A percentile compares a stretch with the other conserved stretches of the same genome.
Conservation (phyloP, 2,888 invertebrate species). For the Agelastica alni region DNA sequence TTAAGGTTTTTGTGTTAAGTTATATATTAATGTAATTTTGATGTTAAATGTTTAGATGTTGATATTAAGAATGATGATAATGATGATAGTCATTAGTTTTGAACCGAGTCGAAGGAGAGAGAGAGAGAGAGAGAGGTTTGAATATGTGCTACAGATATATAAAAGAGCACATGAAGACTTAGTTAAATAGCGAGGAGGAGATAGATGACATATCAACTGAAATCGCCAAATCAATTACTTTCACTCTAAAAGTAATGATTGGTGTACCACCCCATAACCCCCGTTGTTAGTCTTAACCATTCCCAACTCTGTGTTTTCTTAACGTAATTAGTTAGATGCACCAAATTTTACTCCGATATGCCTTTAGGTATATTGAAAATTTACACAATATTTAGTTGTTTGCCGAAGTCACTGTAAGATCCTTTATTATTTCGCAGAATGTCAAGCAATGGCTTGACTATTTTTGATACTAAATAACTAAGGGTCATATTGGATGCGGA, state of each 20-base stretch:
- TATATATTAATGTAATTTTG: constrained; percentile 11
- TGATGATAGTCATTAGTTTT: no score
- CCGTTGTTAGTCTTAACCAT: constrained; percentile 39
- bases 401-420: constrained; percentile 18
- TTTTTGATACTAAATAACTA: constrained; percentile 36
- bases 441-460: constrained; percentile 28
- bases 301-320: constrained; percentile 26
- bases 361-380: constrained; percentile 31
- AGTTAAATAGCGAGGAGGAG: constrained; percentile 32
- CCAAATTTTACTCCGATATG: constrained; percentile 20
- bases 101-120: background rate
- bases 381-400: constrained; percentile 25
- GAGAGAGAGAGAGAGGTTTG: constrained; percentile 12
- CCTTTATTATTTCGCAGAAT: constrained; percentile 26
- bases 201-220: constrained; percentile 54
- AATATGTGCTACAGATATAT: constrained; percentile 18
- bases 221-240: constrained; percentile 43
- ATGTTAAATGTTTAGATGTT: constrained; percentile 7
- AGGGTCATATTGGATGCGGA: constrained; percentile 20
- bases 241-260: constrained; percentile 39
- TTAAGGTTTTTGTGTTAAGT: no score
- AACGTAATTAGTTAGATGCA: constrained; percentile 6
- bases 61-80: background rate
- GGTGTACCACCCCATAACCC: constrained; percentile 42
- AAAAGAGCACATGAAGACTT: background rate